A percentile compares a stretch with the other conserved stretches of the same genome.
Evolutionary conservation across 1,140 invertebrate species (phyloP).

Genomic region (Polypedilum vanderplanki): DNA sequence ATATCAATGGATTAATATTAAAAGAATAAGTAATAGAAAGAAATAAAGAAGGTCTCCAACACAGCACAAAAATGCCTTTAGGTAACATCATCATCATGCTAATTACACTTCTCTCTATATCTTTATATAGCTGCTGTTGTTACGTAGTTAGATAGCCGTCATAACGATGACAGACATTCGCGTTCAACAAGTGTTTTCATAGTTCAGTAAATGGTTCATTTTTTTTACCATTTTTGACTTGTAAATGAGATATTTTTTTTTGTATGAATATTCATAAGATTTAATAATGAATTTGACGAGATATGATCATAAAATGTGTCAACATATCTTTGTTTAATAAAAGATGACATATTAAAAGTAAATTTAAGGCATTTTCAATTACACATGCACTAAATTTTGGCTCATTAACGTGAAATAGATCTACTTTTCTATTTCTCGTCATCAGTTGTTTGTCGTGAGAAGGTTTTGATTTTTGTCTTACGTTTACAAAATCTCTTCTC

Average conservation of each 20-base stretch:
- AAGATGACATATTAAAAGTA: too few relatives aligned
- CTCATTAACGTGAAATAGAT: neutral
- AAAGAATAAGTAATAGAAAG: neutral
- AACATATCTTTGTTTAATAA: neutral
- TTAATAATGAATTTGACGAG: neutral
- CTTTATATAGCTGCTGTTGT: neutral
- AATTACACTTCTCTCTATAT: neutral
- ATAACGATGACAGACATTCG: neutral
- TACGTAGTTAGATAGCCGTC: neutral
- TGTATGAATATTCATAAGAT: slow-evolving; percentile 22
- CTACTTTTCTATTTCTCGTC: neutral
- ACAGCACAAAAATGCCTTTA: neutral
- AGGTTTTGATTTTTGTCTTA: neutral
- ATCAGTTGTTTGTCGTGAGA: neutral
- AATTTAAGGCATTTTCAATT: too few relatives aligned
- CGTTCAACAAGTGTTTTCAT: slow-evolving; percentile 24
- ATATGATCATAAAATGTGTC: neutral
- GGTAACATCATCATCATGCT: slow-evolving; percentile 3
- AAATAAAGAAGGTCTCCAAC: neutral
- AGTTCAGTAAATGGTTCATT: neutral
- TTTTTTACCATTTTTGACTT: neutral
- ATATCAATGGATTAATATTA: neutral
- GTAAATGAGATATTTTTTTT: neutral
- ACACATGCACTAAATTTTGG: neutral
- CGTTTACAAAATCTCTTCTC: neutral